Evolutionary conservation across 2,888 invertebrate species (phyloP), one percentile per base, ranked within the genome.

Genomic region (Cheilosia vulpina): DNA sequence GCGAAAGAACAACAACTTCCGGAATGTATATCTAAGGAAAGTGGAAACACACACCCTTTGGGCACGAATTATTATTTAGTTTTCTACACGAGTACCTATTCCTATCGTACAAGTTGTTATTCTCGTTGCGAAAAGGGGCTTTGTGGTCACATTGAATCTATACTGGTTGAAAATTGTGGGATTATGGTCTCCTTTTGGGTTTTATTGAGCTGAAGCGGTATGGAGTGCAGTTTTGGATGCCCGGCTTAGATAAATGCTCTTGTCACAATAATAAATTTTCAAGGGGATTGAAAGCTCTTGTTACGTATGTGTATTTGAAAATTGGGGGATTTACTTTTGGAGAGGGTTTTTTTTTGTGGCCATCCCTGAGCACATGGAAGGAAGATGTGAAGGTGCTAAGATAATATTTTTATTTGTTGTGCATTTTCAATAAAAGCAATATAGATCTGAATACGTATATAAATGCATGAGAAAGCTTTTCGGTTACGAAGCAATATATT

Each of bases 291-390:
- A 71, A 71, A 65, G 78, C 58, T 65, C 50, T 63, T 65, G 63
- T 65, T 78, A 52, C 47, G 62, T 71, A 71, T 58, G 58, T 71
- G 78, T 71, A 65, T 71, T 65, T 78, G 78, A 71, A 69, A 78
- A 71, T 78, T 78, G 78, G 63, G 43, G 78, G 78, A 78, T 78
- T 78, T 78, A 43, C 78, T 78, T 43, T 50, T 58, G 71, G 11
- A n/a, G 5, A 72, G 17, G 24, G 63, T 45, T 63, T 15, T 45
- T 9, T 63, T 31, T 19, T 75, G 24, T 47, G 65, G 75, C 65
- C 57, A 60, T n/a, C 17, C 24, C 45, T 38, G 34, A 47, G 24
- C n/a, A 1, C 0, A 17, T 45, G n/a, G 2, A 6, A n/a, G 45
- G 45, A 45, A 17, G 17, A 34, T 9, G 34, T 11, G 11, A 7